phyloP scores from a whole-genome alignment of 2,113 vertebrate genomes.

The Spilogale gracilis region DNA sequence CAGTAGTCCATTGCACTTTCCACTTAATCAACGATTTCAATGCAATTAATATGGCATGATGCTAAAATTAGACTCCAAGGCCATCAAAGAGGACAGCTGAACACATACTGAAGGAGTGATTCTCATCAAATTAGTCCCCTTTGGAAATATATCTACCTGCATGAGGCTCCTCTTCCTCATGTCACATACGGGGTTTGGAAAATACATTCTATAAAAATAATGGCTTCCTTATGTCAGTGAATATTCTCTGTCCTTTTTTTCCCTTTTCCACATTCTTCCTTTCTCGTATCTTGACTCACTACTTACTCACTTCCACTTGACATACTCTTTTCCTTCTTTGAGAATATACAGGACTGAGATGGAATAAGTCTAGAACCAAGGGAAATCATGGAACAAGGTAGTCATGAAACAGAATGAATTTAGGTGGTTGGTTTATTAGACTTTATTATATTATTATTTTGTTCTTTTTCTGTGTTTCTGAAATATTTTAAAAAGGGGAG shows the following conservation, averaged over 20 bases:
- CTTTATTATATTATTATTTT: neutral
- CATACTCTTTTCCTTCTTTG: neutral
- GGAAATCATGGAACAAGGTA: neutral
- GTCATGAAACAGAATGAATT: neutral
- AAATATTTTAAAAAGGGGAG: conserved; percentile 35
- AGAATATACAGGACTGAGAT: neutral
- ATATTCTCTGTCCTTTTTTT: neutral
- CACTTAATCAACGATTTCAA: neutral
- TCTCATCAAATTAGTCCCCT: neutral
- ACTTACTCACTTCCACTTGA: neutral
- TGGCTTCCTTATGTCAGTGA: neutral
- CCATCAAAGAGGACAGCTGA: neutral
- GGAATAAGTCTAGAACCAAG: neutral
- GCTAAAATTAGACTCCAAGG: neutral
- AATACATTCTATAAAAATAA: neutral
- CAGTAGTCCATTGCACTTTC: neutral
- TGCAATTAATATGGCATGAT: neutral
- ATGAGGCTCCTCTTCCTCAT: neutral
- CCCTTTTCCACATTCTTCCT: neutral
- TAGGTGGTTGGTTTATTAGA: neutral
- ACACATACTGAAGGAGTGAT: neutral
- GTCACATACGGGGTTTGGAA: neutral
- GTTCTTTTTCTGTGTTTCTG: conserved; percentile 33
- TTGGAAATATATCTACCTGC: neutral
- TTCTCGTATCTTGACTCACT: neutral